A percentile compares a stretch with the other conserved stretches of the same genome.
phyloP scores from a whole-genome alignment of 2,797 vertebrate species.

The Peromyscus attwateri region DNA sequence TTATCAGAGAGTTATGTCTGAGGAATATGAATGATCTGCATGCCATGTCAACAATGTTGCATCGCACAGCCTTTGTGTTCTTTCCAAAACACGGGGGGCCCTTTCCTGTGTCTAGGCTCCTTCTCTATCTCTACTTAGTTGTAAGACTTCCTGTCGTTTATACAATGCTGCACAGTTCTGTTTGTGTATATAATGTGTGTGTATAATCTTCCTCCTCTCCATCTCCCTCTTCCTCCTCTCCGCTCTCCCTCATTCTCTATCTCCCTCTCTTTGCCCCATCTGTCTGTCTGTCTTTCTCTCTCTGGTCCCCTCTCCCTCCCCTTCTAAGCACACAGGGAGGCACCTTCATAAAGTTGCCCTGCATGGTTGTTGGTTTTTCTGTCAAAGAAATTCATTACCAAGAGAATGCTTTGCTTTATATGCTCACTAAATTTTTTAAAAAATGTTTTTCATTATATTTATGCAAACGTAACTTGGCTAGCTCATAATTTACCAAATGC shows the following conservation, averaged over 20 bases:
- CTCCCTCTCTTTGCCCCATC: neutral
- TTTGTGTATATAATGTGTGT: neutral
- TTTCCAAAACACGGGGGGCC: slow-evolving; percentile 32
- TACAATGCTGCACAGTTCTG: slow-evolving; percentile 5
- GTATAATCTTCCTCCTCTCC: neutral
- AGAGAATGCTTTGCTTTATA: slow-evolving; percentile 70
- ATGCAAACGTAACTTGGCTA: slow-evolving; percentile 78
- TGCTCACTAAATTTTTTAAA: slow-evolving; percentile 79
- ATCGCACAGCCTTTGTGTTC: neutral
- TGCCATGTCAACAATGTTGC: neutral
- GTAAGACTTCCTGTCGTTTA: neutral
- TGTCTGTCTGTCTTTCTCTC: neutral
- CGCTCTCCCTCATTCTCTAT: neutral
- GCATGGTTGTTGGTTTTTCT: slow-evolving; percentile 64
- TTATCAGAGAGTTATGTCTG: slow-evolving; percentile 40
- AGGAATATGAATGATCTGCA: slow-evolving; percentile 46
- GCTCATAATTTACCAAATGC: slow-evolving; percentile 85
- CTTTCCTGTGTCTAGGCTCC: neutral
- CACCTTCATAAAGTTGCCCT: slow-evolving; percentile 70
- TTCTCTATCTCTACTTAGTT: slow-evolving; percentile 43
- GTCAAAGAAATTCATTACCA: slow-evolving; percentile 80
- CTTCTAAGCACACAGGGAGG: slow-evolving; percentile 33
- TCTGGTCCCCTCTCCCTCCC: neutral
- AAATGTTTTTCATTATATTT: slow-evolving; percentile 87
- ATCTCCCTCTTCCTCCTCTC: neutral